These are phyloP conservation scores for Alosa sapidissima DNA, from an alignment of 2,797 vertebrate genomes.

Conservation along the genomic window DNA sequence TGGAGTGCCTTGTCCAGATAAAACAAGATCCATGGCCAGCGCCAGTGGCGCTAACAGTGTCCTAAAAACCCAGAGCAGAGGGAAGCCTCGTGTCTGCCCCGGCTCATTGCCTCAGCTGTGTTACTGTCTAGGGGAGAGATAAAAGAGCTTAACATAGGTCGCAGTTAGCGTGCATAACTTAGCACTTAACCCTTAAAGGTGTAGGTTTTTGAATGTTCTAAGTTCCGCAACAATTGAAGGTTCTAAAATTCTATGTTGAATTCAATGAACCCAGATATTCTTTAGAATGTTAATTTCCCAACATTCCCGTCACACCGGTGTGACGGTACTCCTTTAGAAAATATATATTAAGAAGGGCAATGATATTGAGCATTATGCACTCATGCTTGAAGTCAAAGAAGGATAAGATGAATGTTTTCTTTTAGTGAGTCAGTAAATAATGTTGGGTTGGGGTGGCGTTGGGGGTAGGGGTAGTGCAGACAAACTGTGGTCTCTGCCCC, in stretches of 20 bases:
- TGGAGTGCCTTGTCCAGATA: constrained; percentile 65
- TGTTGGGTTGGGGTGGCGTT: background rate
- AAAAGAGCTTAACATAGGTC: background rate
- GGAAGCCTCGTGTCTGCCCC: background rate
- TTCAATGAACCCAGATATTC: no score
- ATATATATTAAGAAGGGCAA: background rate
- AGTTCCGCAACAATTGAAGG: no score
- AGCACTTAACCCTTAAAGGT: no score
- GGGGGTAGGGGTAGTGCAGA: constrained; percentile 32
- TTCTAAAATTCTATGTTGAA: no score
- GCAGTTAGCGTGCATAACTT: background rate
- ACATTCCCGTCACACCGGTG: no score
- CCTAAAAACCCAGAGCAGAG: background rate
- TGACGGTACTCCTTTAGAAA: no score
- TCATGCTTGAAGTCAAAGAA: background rate
- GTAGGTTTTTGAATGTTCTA: no score
- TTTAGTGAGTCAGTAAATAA: background rate
- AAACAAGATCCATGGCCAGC: constrained; percentile 57
- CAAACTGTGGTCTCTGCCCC: constrained; percentile 22
- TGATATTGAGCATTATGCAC: background rate
- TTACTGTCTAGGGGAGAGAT: background rate
- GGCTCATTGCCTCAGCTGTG: background rate
- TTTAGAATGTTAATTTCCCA: no score
- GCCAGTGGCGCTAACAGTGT: background rate
- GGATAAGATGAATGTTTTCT: background rate